Evolutionary conservation across 2,113 vertebrate species (phyloP).

Genomic region (Hoplias malabaricus): DNA sequence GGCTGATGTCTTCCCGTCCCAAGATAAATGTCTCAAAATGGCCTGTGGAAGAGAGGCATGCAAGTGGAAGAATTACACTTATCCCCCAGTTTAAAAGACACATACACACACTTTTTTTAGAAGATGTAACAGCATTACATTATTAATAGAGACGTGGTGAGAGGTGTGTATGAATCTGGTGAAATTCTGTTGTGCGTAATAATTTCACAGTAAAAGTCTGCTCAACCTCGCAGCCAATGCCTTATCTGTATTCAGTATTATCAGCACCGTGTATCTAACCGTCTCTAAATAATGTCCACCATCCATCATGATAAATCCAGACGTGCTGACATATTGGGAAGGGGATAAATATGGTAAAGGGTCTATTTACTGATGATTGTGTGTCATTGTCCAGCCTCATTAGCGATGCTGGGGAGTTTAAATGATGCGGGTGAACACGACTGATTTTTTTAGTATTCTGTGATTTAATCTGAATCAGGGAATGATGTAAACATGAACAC

Average conservation of each 20-base stretch:
- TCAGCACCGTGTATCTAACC: slow-evolving; percentile 13
- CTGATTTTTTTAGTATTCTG: too few species aligned
- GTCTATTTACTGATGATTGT: neutral
- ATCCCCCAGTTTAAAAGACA: neutral
- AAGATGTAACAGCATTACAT: too few species aligned
- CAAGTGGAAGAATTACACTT: slow-evolving; percentile 6
- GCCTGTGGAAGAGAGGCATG: slow-evolving; percentile 43
- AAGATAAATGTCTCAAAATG: slow-evolving; percentile 59
- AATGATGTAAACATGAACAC: too few species aligned
- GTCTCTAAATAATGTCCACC: slow-evolving; percentile 24
- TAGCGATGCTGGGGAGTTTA: neutral
- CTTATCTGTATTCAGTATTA: slow-evolving; percentile 8
- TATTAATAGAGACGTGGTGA: too few species aligned
- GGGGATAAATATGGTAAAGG: neutral
- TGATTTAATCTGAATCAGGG: too few species aligned
- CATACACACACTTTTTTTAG: neutral
- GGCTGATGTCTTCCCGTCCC: slow-evolving; percentile 50
- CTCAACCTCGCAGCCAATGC: neutral
- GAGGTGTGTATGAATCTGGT: too few species aligned
- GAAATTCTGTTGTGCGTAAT: neutral
- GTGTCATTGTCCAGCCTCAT: neutral
- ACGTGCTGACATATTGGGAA: slow-evolving; percentile 27
- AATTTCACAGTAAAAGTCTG: neutral
- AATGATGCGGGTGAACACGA: too few species aligned
- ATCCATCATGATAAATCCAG: slow-evolving; percentile 39